phyloP scores from a whole-genome alignment of 1,140 invertebrate genomes.

The Meloidogyne floridensis region DNA sequence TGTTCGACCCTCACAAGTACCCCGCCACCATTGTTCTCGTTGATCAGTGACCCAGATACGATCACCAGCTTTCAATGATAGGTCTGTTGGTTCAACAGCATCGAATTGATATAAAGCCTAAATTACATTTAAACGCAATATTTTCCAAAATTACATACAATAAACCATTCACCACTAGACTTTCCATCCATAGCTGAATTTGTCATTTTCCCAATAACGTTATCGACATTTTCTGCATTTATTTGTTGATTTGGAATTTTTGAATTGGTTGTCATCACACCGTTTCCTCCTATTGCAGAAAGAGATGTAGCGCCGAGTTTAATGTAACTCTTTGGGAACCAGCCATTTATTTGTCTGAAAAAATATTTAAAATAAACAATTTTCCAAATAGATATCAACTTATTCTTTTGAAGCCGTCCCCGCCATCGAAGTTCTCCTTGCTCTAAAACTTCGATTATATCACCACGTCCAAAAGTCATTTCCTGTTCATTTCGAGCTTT shows the following conservation, averaged over 20 bases:
- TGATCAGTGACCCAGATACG: constrained; percentile 82
- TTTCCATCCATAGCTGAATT: neutral
- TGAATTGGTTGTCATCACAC: constrained; percentile 3
- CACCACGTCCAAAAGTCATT: constrained; percentile 75
- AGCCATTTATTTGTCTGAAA: constrained; percentile 68
- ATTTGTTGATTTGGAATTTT: neutral
- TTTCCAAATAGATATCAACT: neutral
- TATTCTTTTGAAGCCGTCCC: constrained; percentile 69
- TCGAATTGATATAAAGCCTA: constrained; percentile 70
- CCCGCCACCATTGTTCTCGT: constrained; percentile 98
- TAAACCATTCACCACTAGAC: constrained; percentile 29
- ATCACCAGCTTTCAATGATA: constrained; percentile 87
- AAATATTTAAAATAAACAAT: neutral
- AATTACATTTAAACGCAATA: neutral
- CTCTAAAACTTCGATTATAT: constrained; percentile 73
- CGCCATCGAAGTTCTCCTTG: constrained; percentile 76
- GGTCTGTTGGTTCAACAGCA: constrained; percentile 84
- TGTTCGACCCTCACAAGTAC: constrained; percentile 78
- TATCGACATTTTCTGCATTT: neutral
- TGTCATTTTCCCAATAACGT: neutral
- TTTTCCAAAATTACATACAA: neutral
- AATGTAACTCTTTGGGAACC: constrained; percentile 78
- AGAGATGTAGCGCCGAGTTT: constrained; percentile 63
- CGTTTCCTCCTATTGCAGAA: neutral
- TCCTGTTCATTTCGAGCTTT: constrained; percentile 74